A percentile compares a stretch with the other conserved stretches of the same genome.
Evolutionary conservation across 1,140 invertebrate genomes (phyloP).

Genomic region (Littorina saxatilis): DNA sequence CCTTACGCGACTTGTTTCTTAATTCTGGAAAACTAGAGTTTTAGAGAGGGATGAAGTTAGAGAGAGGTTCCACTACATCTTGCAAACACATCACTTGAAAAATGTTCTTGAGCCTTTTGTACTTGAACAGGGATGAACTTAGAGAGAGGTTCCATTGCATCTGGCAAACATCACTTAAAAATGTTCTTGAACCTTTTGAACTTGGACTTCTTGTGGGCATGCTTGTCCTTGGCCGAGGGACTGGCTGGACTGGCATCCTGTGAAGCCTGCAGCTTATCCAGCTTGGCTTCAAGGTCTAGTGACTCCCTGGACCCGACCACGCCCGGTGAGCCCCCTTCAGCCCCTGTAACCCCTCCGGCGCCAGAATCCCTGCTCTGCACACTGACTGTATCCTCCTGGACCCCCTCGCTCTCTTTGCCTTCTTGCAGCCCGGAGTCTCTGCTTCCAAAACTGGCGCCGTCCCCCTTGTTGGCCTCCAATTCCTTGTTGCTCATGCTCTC

Average conservation of each 20-base stretch:
- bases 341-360: neutral
- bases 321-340: neutral
- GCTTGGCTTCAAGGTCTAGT: constrained; percentile 28
- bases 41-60: too few relatives aligned
- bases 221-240: constrained; percentile 35
- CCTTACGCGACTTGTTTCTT: too few relatives aligned
- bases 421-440: neutral
- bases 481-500: constrained; percentile 16
- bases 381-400: neutral
- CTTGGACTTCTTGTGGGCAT: constrained; percentile 42
- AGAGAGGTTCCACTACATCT: too few relatives aligned
- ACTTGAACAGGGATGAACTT: too few relatives aligned
- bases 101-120: neutral
- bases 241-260: neutral
- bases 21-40: too few relatives aligned
- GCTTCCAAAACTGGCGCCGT: neutral
- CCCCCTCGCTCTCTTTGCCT: neutral
- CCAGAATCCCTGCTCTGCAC: constrained; percentile 7
- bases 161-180: constrained; percentile 30
- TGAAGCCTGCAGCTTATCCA: constrained; percentile 18
- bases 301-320: constrained; percentile 7
- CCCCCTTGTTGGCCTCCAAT: neutral
- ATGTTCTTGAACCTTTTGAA: constrained; percentile 46
- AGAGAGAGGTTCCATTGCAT: too few relatives aligned
- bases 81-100: too few relatives aligned